Conservation (phyloP, 2,888 invertebrate genomes). For the Zhengitettix transpicula region DNA sequence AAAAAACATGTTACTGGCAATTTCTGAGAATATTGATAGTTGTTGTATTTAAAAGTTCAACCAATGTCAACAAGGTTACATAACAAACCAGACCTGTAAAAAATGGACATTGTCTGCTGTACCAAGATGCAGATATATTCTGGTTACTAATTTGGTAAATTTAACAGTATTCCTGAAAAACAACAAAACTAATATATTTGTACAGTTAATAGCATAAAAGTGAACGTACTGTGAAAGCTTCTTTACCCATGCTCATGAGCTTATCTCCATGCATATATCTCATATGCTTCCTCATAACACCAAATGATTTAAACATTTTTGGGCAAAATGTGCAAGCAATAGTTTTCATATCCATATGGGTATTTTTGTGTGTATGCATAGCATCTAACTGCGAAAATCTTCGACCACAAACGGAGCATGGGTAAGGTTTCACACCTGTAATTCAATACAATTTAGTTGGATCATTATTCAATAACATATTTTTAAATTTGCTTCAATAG, state of each 20-base stretch:
- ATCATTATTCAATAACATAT: no score
- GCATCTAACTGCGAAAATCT: conserved; percentile 14
- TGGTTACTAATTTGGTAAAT: no score
- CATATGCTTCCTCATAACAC: conserved; percentile 11
- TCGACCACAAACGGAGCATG: conserved; percentile 22
- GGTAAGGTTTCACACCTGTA: conserved; percentile 18
- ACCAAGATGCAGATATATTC: no score
- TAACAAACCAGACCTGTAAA: no score
- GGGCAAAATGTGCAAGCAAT: conserved; percentile 9
- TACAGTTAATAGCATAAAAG: background rate
- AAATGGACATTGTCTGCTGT: no score
- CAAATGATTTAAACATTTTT: conserved; percentile 9
- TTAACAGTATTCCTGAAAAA: no score
- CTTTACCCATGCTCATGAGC: conserved; percentile 1
- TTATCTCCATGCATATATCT: conserved; percentile 7
- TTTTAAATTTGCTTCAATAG: no score
- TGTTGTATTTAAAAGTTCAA: no score
- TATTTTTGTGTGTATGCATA: conserved; percentile 12
- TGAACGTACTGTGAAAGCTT: conserved; percentile 1
- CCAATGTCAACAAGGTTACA: no score
- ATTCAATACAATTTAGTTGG: no score
- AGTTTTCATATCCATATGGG: conserved; percentile 8
- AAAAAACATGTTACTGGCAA: no score
- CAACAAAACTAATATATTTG: background rate
- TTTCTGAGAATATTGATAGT: no score